Percentiles rank a stretch among this genome's conserved stretches.
These are phyloP conservation scores for Perognathus longimembris DNA, from an alignment of 2,113 vertebrate genomes.

Conservation along the genomic window DNA sequence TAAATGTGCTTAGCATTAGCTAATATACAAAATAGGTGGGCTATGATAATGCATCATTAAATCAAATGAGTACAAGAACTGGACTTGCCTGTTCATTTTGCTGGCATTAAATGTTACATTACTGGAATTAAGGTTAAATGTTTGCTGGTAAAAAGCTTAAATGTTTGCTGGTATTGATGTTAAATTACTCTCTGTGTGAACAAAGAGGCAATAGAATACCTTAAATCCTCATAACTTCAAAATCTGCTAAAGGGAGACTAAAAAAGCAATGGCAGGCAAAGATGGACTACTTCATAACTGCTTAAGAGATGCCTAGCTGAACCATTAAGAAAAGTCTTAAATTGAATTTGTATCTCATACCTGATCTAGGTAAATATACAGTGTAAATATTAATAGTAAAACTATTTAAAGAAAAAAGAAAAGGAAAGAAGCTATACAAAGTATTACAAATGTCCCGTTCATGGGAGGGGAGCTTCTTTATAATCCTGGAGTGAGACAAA, in stretches of 20 bases:
- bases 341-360: background rate
- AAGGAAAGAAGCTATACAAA: background rate
- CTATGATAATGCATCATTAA: constrained; percentile 8
- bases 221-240: background rate
- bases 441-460: background rate
- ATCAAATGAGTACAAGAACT: background rate
- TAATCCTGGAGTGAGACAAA: background rate
- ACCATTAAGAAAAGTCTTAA: constrained; percentile 41
- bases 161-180: background rate
- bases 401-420: background rate
- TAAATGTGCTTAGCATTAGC: background rate
- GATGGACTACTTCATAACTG: background rate
- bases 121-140: background rate
- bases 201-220: background rate
- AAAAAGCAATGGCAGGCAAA: background rate
- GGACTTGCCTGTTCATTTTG: background rate
- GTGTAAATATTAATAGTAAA: constrained; percentile 4
- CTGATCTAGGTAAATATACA: background rate
- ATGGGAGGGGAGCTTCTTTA: background rate
- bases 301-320: background rate
- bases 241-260: background rate
- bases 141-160: background rate
- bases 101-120: constrained; percentile 12
- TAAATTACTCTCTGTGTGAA: background rate
- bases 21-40: constrained; percentile 23